Evolutionary conservation across 2,888 invertebrate genomes (phyloP).

Genomic region (Meta bourneti): DNA sequence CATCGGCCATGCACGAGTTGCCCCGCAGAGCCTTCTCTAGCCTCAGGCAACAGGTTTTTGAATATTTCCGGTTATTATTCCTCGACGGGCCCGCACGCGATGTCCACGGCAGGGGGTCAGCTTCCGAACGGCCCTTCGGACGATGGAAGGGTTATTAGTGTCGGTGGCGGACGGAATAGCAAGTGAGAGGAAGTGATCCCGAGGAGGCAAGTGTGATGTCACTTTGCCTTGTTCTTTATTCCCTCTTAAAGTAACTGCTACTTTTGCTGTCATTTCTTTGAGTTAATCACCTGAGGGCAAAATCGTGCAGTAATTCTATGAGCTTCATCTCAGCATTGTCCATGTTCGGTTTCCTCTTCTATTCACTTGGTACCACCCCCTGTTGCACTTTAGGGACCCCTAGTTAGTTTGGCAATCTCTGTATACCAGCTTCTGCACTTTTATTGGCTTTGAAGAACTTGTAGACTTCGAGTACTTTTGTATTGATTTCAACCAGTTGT

Average conservation of each 20-base stretch:
- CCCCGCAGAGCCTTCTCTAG: not conserved
- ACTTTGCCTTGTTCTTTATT: not conserved
- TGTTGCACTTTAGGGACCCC: no score
- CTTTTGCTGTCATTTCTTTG: not conserved
- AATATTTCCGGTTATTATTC: constrained; percentile 72
- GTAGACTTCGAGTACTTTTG: no score
- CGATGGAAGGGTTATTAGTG: constrained; percentile 34
- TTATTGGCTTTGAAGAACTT: no score
- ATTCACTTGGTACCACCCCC: no score
- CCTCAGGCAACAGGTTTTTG: constrained; percentile 52
- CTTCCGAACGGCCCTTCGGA: constrained; percentile 20
- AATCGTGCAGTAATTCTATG: not conserved
- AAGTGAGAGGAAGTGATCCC: constrained; percentile 9
- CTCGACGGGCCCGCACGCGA: constrained; percentile 42
- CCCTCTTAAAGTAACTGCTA: not conserved
- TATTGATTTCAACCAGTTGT: no score
- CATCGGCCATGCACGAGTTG: constrained; percentile 20
- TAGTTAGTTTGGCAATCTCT: no score
- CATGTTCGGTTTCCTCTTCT: no score
- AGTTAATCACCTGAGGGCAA: not conserved
- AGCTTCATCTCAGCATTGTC: no score
- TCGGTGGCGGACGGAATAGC: constrained; percentile 44
- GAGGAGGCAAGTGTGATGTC: not conserved
- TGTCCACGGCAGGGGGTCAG: constrained; percentile 36
- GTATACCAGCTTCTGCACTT: no score